phyloP scores from a whole-genome alignment of 2,888 invertebrate species.

The Auanema freiburgensis region DNA sequence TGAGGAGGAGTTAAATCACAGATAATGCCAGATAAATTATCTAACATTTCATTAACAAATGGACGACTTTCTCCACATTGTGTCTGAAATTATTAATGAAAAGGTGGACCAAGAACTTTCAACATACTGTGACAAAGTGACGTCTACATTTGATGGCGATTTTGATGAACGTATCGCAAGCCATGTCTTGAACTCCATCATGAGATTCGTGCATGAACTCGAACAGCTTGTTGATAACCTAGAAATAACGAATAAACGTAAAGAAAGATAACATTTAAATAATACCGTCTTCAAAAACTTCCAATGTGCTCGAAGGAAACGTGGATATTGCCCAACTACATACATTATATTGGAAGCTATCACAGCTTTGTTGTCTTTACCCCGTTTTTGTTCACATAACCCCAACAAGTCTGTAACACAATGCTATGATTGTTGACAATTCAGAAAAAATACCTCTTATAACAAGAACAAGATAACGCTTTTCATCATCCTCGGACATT shows the following conservation, averaged over 20 bases:
- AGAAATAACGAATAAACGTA: slow-evolving; percentile 69
- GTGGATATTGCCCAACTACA: slow-evolving; percentile 97
- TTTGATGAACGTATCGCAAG: slow-evolving; percentile 99
- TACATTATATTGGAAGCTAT: slow-evolving; percentile 99
- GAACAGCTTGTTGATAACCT: slow-evolving; percentile 91
- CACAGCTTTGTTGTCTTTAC: slow-evolving; percentile 99
- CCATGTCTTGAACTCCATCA: slow-evolving; percentile 97
- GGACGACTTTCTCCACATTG: slow-evolving; percentile 95
- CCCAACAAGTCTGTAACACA: slow-evolving; percentile 79
- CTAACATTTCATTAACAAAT: slow-evolving; percentile 96
- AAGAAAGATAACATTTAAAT: slow-evolving; percentile 14
- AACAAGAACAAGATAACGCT: slow-evolving; percentile 95
- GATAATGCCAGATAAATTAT: slow-evolving; percentile 92
- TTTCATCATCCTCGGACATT: slow-evolving; percentile 98
- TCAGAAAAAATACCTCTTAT: slow-evolving; percentile 73
- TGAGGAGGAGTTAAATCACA: slow-evolving; percentile 98
- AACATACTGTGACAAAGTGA: slow-evolving; percentile 81
- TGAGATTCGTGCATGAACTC: slow-evolving; percentile 99
- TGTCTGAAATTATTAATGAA: slow-evolving; percentile 68
- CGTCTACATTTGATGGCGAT: slow-evolving; percentile 96
- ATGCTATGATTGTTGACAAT: slow-evolving; percentile 4
- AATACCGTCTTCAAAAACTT: slow-evolving; percentile 98
- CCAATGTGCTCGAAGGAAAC: slow-evolving; percentile 98
- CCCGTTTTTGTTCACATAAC: slow-evolving; percentile 94
- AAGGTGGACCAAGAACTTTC: neutral